These are phyloP conservation scores for Volucella bombylans DNA, from an alignment of 2,888 invertebrate genomes.

Conservation along the genomic window DNA sequence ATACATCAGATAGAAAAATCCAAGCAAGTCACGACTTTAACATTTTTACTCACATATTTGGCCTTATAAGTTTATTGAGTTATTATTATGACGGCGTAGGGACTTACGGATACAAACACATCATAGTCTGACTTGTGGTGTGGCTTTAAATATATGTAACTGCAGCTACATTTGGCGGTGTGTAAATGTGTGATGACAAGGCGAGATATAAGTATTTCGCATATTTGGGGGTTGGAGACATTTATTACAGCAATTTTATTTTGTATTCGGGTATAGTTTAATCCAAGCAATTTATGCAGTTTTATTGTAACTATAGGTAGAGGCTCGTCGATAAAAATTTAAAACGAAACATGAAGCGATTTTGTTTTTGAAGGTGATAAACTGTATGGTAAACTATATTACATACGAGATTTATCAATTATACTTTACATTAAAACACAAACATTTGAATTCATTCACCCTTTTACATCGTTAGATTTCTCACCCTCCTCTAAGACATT, in stretches of 20 bases:
- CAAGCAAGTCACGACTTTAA: conserved; percentile 81
- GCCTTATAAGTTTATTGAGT: conserved; percentile 72
- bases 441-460: too few species aligned
- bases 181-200: conserved; percentile 20
- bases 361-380: too few species aligned
- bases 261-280: not conserved
- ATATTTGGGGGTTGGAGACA: conserved; percentile 32
- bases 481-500: too few species aligned
- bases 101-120: conserved; percentile 13
- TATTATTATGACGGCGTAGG: conserved; percentile 66
- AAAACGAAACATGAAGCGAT: too few species aligned
- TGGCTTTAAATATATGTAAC: not conserved
- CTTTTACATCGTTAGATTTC: too few species aligned
- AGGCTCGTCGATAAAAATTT: too few species aligned
- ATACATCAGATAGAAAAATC: conserved; percentile 63
- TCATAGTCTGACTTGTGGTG: not conserved
- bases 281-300: too few species aligned
- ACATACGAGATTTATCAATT: too few species aligned
- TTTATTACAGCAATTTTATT: conserved; percentile 44
- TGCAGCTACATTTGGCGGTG: not conserved
- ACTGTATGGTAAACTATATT: too few species aligned
- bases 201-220: conserved; percentile 19
- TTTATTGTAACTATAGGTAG: too few species aligned
- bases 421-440: too few species aligned
- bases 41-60: conserved; percentile 80